Percentiles rank a stretch among this genome's conserved stretches.
These are phyloP conservation scores for Cephalopterus ornatus DNA, from an alignment of 2,113 vertebrate species.

Conservation along the genomic window DNA sequence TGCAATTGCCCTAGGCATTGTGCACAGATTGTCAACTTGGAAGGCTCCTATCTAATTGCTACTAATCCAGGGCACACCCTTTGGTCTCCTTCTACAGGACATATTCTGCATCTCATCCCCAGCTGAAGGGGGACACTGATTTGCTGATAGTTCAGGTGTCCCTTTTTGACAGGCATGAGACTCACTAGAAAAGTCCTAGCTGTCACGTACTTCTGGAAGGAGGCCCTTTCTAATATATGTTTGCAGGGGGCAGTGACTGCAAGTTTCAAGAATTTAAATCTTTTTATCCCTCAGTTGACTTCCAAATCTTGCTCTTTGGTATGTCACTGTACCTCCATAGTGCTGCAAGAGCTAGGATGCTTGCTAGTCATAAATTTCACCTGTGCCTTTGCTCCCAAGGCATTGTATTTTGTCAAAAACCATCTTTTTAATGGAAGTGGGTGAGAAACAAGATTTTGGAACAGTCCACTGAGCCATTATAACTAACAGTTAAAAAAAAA, in stretches of 20 bases:
- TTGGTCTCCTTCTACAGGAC: background rate
- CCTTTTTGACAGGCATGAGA: background rate
- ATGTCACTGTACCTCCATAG: background rate
- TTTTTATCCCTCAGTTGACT: background rate
- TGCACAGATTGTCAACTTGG: background rate
- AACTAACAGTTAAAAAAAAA: background rate
- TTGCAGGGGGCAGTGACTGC: background rate
- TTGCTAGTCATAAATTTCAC: background rate
- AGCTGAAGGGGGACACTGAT: background rate
- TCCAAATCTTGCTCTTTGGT: background rate
- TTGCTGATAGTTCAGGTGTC: background rate
- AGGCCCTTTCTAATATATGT: background rate
- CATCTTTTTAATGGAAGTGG: background rate
- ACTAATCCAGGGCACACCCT: background rate
- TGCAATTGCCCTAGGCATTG: background rate
- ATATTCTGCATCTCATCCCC: background rate
- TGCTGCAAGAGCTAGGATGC: background rate
- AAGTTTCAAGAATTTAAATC: background rate
- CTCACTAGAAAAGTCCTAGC: background rate
- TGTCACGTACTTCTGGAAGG: background rate
- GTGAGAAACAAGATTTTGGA: background rate
- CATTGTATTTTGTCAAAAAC: background rate
- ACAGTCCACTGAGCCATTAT: background rate
- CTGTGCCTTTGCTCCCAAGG: background rate
- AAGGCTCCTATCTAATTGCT: background rate